A percentile compares a stretch with the other conserved stretches of the same genome.
These are phyloP conservation scores for Agapornis roseicollis DNA, from an alignment of 2,113 vertebrate genomes.

Conservation along the genomic window DNA sequence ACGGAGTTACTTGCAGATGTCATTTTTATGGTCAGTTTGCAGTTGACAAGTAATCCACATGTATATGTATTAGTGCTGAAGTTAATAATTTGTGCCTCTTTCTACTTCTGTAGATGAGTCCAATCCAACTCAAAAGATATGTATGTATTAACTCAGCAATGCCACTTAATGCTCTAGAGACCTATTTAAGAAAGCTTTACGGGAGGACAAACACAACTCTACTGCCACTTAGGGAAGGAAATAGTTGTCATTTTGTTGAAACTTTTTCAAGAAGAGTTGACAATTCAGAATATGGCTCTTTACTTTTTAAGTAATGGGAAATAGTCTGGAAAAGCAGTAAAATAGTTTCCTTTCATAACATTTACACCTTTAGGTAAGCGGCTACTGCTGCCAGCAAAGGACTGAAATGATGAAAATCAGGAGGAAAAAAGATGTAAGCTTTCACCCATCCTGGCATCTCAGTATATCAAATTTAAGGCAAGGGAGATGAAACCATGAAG, in stretches of 20 bases:
- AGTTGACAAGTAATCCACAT: slow-evolving; percentile 10
- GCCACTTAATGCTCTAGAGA: not conserved
- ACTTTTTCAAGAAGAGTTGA: not conserved
- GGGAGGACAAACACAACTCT: not conserved
- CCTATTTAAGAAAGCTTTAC: not conserved
- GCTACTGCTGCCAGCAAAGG: not conserved
- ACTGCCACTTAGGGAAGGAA: not conserved
- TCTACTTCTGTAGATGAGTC: not conserved
- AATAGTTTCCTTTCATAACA: not conserved
- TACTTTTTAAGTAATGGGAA: not conserved
- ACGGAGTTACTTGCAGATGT: slow-evolving; percentile 23
- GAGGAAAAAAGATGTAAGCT: not conserved
- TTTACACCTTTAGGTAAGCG: not conserved
- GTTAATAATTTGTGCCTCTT: slow-evolving; percentile 9
- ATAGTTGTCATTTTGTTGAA: not conserved
- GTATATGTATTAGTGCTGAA: slow-evolving; percentile 10
- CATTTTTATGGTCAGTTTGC: slow-evolving; percentile 55
- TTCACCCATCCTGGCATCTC: not conserved
- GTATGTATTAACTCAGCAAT: not conserved
- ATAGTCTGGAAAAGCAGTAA: not conserved
- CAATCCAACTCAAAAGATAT: not conserved
- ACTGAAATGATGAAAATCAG: not conserved
- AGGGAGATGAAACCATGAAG: not conserved
- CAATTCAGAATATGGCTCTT: not conserved
- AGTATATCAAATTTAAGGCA: not conserved